These are phyloP conservation scores for Drosophila emarginata DNA, from an alignment of 2,888 invertebrate genomes.

Conservation along the genomic window DNA sequence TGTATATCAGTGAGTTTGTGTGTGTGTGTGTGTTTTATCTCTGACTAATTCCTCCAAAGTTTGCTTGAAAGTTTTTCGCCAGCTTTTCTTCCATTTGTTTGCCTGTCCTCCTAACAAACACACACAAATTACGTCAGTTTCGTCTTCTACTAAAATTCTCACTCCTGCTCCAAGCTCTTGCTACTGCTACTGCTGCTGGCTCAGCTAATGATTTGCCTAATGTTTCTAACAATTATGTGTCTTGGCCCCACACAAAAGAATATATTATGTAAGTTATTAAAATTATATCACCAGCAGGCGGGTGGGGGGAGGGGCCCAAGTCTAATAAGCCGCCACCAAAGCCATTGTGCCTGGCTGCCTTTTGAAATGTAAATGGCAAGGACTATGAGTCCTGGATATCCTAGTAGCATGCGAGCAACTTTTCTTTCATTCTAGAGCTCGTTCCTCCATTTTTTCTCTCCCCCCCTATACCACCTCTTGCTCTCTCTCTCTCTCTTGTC, in stretches of 20 bases:
- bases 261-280: conserved; percentile 75
- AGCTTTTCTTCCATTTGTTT: conserved; percentile 23
- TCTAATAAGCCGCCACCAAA: conserved; percentile 61
- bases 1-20: conserved; percentile 4
- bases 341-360: conserved; percentile 48
- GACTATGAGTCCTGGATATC: conserved; percentile 40
- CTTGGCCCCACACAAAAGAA: conserved; percentile 65
- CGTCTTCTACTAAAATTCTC: not conserved
- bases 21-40: conserved; percentile 27
- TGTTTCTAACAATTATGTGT: conserved; percentile 74
- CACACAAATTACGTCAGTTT: conserved; percentile 42
- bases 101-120: conserved; percentile 30
- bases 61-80: conserved; percentile 36
- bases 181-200: conserved; percentile 20
- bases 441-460: not conserved
- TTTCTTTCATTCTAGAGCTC: conserved; percentile 12
- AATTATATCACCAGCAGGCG: conserved; percentile 69
- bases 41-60: conserved; percentile 24
- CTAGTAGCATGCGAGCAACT: conserved; percentile 38
- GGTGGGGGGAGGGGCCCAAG: conserved; percentile 14
- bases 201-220: conserved; percentile 72
- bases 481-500: conserved; percentile 16
- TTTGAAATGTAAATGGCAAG: conserved; percentile 73
- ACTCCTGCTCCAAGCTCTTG: not conserved
- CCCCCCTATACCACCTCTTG: not conserved